Evolutionary conservation across 53 echinoderm and acorn worm genomes (phyloP).

Genomic region (Holothuria leucospilota): DNA sequence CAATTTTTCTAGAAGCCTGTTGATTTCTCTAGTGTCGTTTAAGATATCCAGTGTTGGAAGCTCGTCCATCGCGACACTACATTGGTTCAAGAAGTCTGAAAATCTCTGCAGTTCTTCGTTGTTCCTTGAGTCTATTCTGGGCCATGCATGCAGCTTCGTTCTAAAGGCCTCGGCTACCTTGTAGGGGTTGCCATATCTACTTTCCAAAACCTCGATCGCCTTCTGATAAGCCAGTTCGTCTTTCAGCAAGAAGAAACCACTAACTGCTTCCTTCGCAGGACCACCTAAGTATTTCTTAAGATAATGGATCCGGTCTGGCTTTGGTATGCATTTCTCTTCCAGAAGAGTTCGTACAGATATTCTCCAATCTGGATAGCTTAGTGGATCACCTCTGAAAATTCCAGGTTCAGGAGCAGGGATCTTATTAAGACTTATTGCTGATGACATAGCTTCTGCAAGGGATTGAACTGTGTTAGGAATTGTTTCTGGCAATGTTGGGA

Average conservation of each 20-base stretch:
- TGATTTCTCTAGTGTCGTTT: slow-evolving; percentile 61
- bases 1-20: slow-evolving; percentile 39
- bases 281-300: slow-evolving; percentile 68
- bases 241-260: slow-evolving; percentile 62
- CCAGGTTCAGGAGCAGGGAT: slow-evolving; percentile 63
- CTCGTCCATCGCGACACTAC: slow-evolving; percentile 36
- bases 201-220: too few relatives aligned
- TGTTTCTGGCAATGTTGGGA: not conserved
- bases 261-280: slow-evolving; percentile 61
- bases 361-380: slow-evolving; percentile 57
- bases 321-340: slow-evolving; percentile 50
- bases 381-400: slow-evolving; percentile 62
- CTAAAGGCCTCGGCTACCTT: slow-evolving; percentile 46
- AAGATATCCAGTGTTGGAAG: slow-evolving; percentile 59
- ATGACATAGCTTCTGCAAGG: slow-evolving; percentile 33
- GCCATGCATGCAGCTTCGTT: slow-evolving; percentile 31
- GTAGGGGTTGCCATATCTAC: slow-evolving; percentile 46
- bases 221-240: slow-evolving; percentile 41
- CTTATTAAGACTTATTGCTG: slow-evolving; percentile 26
- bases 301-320: slow-evolving; percentile 52
- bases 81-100: slow-evolving; percentile 47
- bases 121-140: slow-evolving; percentile 30
- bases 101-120: slow-evolving; percentile 14
- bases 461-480: not conserved
- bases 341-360: slow-evolving; percentile 55